Base-by-base conservation (phyloP, 2,113 vertebrate genomes). In the Scartelaos histophorus region DNA sequence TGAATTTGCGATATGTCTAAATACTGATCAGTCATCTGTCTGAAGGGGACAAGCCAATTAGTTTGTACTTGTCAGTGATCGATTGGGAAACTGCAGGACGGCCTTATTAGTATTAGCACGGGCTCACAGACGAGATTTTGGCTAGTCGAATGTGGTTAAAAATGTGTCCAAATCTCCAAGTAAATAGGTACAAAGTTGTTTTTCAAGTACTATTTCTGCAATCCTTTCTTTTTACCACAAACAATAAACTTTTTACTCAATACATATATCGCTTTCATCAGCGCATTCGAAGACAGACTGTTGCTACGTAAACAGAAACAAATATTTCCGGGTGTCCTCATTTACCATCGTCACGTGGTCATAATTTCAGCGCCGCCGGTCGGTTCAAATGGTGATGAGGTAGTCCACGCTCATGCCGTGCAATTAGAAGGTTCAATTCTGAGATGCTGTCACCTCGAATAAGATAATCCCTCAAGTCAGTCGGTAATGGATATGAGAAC, bases 141-240 rank as follows among this genome's bases (percentile, higher is more conserved):
- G 87, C 89, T 87, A 87, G 69, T 88, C 73, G 69, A 71, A 38
- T 71, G 70, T 16, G 81, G 83, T 79, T 87, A 75, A 81, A 88
- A 75, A 75, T 74, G 76, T 85, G 19, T 51, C 54, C 22, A 78
- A 61, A 47, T 75, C 74, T 79, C 66, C 22, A 21, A 6, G 21
- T 19, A 57, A 57, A 57, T 24, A n/a, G n/a, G n/a, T 57, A 53
- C n/a, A 53, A 7, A 7, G 51, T 53, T 53, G 51, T n/a, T 53
- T 53, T n/a, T 19, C 19, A 54, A 7, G 49, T 10, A n/a, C 29
- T 21, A 1, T 53, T 21, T n/a, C 51, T 21, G 51, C 21, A 21
- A 54, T 54, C 10, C 19, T 54, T 54, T 54, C 7, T n/a, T 54
- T n/a, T n/a, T 21, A 53, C 51, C 19, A 53, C 51, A 53, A 15